phyloP scores from a whole-genome alignment of 2,797 vertebrate species.

The Phoeniculus purpureus region DNA sequence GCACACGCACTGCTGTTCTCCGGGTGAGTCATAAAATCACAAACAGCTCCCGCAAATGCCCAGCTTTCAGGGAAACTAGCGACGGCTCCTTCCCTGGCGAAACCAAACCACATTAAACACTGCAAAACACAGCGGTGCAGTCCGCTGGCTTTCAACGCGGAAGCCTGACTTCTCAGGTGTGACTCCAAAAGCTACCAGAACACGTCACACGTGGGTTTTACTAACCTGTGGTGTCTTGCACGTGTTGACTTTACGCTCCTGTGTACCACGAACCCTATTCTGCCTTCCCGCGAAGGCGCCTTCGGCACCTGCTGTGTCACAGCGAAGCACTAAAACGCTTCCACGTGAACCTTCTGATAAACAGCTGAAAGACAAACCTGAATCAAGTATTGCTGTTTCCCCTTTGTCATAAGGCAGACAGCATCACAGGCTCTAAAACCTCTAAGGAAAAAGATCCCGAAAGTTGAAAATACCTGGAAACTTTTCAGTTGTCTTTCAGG shows the following conservation, averaged over 20 bases:
- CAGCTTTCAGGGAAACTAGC: slow-evolving; percentile 2
- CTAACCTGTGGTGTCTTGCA: neutral
- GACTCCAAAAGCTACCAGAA: neutral
- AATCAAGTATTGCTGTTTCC: neutral
- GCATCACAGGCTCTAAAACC: neutral
- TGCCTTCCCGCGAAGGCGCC: neutral
- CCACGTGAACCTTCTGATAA: neutral
- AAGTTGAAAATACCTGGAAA: neutral
- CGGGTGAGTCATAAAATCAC: slow-evolving; percentile 20
- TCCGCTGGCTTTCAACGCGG: neutral
- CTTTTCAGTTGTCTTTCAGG: neutral
- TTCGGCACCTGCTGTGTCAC: neutral
- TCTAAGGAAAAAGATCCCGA: neutral
- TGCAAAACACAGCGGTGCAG: neutral
- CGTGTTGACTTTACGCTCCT: neutral
- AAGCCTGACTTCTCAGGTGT: neutral
- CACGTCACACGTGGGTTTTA: neutral
- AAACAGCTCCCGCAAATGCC: slow-evolving; percentile 12
- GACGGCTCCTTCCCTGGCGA: neutral
- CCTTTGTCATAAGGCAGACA: neutral
- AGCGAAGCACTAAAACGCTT: neutral
- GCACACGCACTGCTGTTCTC: slow-evolving; percentile 47
- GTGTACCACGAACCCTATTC: neutral
- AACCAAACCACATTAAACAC: neutral
- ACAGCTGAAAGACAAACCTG: neutral